Evolutionary conservation across 2,888 invertebrate species (phyloP).

Genomic region (Candidula unifasciata): DNA sequence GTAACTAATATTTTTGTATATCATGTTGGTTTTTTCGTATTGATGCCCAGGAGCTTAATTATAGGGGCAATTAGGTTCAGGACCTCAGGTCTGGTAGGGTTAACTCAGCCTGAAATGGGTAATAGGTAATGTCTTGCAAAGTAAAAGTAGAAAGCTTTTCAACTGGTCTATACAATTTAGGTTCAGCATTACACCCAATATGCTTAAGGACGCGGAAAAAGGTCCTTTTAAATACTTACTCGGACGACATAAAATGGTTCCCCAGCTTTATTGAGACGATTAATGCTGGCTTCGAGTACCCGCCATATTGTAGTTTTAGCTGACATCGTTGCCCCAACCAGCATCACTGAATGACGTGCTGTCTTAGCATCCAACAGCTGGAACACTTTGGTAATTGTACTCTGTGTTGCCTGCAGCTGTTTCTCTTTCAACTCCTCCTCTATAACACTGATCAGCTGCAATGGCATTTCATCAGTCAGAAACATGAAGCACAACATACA

Average conservation of each 20-base stretch:
- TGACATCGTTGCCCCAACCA: conserved; percentile 90
- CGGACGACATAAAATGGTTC: conserved; percentile 68
- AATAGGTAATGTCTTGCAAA: too few relatives aligned
- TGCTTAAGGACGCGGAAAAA: background rate
- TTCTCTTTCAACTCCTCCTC: conserved; percentile 69
- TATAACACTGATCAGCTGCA: conserved; percentile 75
- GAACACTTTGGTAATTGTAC: conserved; percentile 85
- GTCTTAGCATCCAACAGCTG: conserved; percentile 92
- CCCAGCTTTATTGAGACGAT: conserved; percentile 80
- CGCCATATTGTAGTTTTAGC: conserved; percentile 91
- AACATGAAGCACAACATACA: background rate
- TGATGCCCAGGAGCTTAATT: too few relatives aligned
- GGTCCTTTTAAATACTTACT: conserved; percentile 60
- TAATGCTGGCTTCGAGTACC: conserved; percentile 84
- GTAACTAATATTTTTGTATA: too few relatives aligned
- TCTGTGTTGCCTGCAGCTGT: conserved; percentile 78
- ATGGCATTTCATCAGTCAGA: background rate
- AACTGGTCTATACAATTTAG: too few relatives aligned
- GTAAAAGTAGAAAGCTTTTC: too few relatives aligned
- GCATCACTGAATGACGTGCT: conserved; percentile 91
- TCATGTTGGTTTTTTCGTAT: too few relatives aligned
- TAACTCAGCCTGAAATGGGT: too few relatives aligned
- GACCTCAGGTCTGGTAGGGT: too few relatives aligned
- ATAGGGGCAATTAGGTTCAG: too few relatives aligned
- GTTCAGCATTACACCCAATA: too few relatives aligned